Evolutionary conservation across 2,113 vertebrate genomes (phyloP), one percentile per base, ranked within the genome.

Genomic region (Probosciger aterrimus): DNA sequence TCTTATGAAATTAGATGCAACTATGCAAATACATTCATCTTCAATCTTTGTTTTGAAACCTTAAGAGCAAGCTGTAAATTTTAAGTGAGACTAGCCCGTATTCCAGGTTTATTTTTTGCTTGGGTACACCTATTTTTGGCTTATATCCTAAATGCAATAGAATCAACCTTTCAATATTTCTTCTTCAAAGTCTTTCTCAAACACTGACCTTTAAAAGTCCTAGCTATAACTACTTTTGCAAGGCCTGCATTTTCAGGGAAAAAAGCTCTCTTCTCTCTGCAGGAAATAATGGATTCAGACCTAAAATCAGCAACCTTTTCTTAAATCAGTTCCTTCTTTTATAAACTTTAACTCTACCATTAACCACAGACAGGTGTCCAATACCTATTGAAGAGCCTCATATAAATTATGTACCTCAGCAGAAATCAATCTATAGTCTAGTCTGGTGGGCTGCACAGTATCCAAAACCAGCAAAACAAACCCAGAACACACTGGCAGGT

Each of bases 181-280:
- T 86, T 86, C 46, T 93, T 94, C 81, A 85, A 87, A 95, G 52
- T 35, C 43, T 83, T 85, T 28, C 79, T 90, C 75, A 74, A 90
- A 92, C 37, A 53, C 76, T 77, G 90, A 92, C 90, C 94, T 86
- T 90, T 93, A 59, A 59, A 94, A 90, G n/a, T 90, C 94, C 46
- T 77, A 53, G 80, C 52, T 93, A 10, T 23, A 85, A 33, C 62
- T 90, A 67, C 73, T 97, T 95, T 74, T 97, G 94, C 79, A 94
- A 93, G 64, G n/a, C 76, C 60, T 93, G 79, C 68, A 93, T 68
- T 93, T 96, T 94, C 37, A 93, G 46, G n/a, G 88, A 86, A 86
- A 53, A 93, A 88, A 43, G 37, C 77, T 8, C 68, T 89, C 46
- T 92, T 55, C 86, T 94, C 86, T 79, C 92, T 88, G 68, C 46